Evolutionary conservation across 1,140 invertebrate genomes (phyloP).

Genomic region (Bemisia tabaci): DNA sequence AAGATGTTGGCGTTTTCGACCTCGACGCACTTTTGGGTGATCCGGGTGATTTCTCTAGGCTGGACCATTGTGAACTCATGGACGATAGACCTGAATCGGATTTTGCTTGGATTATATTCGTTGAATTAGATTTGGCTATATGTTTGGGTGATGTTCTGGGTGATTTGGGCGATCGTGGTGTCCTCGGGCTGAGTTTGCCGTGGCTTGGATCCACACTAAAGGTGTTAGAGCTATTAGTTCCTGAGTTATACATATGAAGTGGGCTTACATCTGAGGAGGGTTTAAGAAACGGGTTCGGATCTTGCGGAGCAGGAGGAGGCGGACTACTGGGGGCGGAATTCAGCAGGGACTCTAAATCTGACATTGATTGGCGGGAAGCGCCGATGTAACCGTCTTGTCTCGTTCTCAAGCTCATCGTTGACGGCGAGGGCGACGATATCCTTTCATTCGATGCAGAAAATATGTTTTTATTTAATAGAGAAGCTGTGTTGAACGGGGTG

Average conservation of each 20-base stretch:
- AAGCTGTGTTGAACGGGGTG: neutral
- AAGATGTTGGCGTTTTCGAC: conserved; percentile 9
- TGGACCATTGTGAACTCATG: conserved; percentile 65
- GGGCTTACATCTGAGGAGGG: conserved; percentile 18
- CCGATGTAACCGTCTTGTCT: conserved; percentile 42
- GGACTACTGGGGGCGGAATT: conserved; percentile 44
- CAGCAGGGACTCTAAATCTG: conserved; percentile 22
- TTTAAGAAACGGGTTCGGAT: conserved; percentile 22
- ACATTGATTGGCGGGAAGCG: neutral
- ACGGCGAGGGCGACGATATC: conserved; percentile 40
- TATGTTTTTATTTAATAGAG: conserved; percentile 1
- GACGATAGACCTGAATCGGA: conserved; percentile 73
- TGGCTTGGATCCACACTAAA: conserved; percentile 18
- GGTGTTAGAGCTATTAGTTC: neutral
- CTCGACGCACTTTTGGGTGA: conserved; percentile 36
- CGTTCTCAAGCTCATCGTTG: conserved; percentile 46
- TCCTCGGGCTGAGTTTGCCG: conserved; percentile 44
- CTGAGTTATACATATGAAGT: neutral
- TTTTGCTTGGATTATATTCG: conserved; percentile 51
- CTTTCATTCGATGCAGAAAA: conserved; percentile 7
- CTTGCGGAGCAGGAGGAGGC: conserved; percentile 58
- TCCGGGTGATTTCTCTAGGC: conserved; percentile 65
- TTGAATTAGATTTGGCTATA: conserved; percentile 18
- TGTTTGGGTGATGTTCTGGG: conserved; percentile 59
- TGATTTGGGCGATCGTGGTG: conserved; percentile 45